Conservation (phyloP, 2,113 vertebrate genomes). For the Pelobates fuscus region DNA sequence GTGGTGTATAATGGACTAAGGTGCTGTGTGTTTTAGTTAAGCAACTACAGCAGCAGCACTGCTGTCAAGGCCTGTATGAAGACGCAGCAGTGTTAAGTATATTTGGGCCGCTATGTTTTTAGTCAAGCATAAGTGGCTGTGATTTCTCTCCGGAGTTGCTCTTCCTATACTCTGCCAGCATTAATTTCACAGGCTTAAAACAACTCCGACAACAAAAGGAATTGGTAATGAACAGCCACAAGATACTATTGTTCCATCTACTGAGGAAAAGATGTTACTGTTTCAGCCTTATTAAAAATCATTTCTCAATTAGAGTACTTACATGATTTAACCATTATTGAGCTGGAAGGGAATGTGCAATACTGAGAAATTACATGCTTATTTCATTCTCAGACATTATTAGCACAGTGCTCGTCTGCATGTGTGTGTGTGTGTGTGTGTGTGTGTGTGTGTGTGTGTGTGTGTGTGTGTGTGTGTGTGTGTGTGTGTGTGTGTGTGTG, state of each 20-base stretch:
- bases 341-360: neutral
- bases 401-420: no score
- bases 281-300: slow-evolving; percentile 66
- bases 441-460: no score
- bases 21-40: neutral
- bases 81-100: slow-evolving; percentile 14
- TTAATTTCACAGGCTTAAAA: slow-evolving; percentile 79
- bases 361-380: slow-evolving; percentile 1
- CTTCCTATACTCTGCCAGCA: slow-evolving; percentile 75
- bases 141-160: slow-evolving; percentile 72
- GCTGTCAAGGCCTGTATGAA: neutral
- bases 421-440: no score
- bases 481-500: no score
- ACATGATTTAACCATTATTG: slow-evolving; percentile 45
- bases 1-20: neutral
- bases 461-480: no score
- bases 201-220: slow-evolving; percentile 73
- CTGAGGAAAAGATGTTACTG: slow-evolving; percentile 63
- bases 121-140: slow-evolving; percentile 63
- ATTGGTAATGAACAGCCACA: slow-evolving; percentile 71
- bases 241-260: slow-evolving; percentile 67
- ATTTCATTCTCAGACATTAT: no score
- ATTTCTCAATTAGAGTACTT: slow-evolving; percentile 67
- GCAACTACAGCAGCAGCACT: neutral
- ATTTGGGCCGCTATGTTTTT: slow-evolving; percentile 35